phyloP scores from a whole-genome alignment of 1,140 invertebrate genomes.

The Zaprionus davidi region DNA sequence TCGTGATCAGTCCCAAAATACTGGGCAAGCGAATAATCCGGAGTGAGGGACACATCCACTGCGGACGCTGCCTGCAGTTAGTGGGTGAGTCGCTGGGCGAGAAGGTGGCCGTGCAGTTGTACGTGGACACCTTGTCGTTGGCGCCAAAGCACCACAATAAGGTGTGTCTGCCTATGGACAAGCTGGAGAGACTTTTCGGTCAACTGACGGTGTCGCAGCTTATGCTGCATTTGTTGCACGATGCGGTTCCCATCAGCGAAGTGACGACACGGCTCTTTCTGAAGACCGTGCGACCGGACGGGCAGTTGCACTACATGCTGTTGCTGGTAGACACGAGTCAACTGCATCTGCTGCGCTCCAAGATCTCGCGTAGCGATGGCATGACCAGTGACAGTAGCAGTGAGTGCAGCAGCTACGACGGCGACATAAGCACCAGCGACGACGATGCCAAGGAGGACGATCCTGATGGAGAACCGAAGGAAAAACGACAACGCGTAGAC shows the following conservation, averaged over 20 bases:
- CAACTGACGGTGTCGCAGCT: slow-evolving; percentile 47
- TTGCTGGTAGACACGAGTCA: slow-evolving; percentile 24
- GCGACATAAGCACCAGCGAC: not conserved
- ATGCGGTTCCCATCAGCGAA: slow-evolving; percentile 23
- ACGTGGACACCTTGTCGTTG: slow-evolving; percentile 48
- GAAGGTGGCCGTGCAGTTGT: slow-evolving; percentile 18
- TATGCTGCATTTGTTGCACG: slow-evolving; percentile 49
- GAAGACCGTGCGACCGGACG: slow-evolving; percentile 53
- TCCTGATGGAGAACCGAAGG: not conserved
- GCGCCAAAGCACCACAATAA: not conserved
- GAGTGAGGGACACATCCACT: not conserved
- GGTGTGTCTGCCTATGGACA: not conserved
- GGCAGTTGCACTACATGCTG: slow-evolving; percentile 46
- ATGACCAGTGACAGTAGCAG: not conserved
- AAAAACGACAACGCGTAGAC: not conserved
- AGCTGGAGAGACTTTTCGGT: slow-evolving; percentile 28
- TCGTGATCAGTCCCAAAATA: slow-evolving; percentile 25
- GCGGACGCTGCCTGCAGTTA: slow-evolving; percentile 41
- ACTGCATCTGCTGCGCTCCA: slow-evolving; percentile 48
- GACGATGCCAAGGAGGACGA: not conserved
- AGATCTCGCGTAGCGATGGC: slow-evolving; percentile 6
- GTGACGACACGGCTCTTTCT: slow-evolving; percentile 38
- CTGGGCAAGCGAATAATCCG: slow-evolving; percentile 2
- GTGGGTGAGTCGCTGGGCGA: slow-evolving; percentile 36
- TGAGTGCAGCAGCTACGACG: slow-evolving; percentile 28